phyloP scores from a whole-genome alignment of 2,797 vertebrate genomes.

The Pterois miles region DNA sequence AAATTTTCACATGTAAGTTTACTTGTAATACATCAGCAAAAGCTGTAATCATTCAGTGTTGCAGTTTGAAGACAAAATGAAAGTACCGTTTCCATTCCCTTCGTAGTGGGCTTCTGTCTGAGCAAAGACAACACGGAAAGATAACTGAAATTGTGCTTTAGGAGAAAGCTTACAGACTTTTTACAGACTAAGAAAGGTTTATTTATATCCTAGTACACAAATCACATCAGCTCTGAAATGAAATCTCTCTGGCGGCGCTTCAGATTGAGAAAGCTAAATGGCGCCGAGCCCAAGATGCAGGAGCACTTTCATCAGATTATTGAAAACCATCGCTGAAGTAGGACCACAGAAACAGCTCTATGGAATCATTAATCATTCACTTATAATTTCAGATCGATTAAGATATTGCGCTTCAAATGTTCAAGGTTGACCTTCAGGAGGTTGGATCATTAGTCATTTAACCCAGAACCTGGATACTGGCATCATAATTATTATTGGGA shows the following conservation, averaged over 20 bases:
- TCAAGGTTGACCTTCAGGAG: slow-evolving; percentile 14
- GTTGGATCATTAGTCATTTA: slow-evolving; percentile 14
- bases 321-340: slow-evolving; percentile 42
- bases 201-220: slow-evolving; percentile 26
- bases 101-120: not conserved
- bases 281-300: slow-evolving; percentile 40
- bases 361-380: slow-evolving; percentile 23
- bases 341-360: slow-evolving; percentile 8
- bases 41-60: not conserved
- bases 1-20: not conserved
- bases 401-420: not conserved
- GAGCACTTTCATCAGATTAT: slow-evolving; percentile 53
- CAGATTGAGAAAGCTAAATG: slow-evolving; percentile 50
- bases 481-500: no score
- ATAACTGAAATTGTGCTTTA: not conserved
- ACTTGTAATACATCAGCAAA: not conserved
- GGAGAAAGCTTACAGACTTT: not conserved
- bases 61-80: not conserved
- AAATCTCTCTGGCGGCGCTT: slow-evolving; percentile 51
- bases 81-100: not conserved
- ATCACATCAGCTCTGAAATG: slow-evolving; percentile 54
- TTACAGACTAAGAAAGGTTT: not conserved
- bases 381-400: slow-evolving; percentile 29
- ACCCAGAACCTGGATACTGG: not conserved
- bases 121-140: not conserved